Conservation (phyloP, 2,113 vertebrate genomes). For the Oncorhynchus masou region DNA sequence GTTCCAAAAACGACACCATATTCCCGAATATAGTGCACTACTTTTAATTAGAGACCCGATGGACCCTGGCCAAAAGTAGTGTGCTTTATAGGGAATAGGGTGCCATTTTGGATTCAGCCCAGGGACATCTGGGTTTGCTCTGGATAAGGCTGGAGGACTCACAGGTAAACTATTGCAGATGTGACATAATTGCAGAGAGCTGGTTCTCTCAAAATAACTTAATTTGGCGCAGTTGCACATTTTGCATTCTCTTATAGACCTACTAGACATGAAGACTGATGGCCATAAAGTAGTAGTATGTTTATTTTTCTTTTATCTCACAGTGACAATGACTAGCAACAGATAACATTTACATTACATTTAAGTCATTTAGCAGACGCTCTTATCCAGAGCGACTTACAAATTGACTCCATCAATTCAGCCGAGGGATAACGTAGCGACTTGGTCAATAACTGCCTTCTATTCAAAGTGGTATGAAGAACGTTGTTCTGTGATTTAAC, state of each 20-base stretch:
- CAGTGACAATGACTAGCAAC: slow-evolving; percentile 15
- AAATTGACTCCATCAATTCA: neutral
- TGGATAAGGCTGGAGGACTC: slow-evolving; percentile 54
- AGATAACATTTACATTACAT: too few relatives aligned
- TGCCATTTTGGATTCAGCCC: too few relatives aligned
- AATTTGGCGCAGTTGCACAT: slow-evolving; percentile 47
- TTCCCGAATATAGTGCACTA: too few relatives aligned
- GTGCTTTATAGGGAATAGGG: too few relatives aligned
- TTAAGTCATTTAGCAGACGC: too few relatives aligned
- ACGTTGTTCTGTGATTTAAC: too few relatives aligned
- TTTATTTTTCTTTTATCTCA: neutral
- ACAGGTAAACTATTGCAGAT: slow-evolving; percentile 73
- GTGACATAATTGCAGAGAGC: slow-evolving; percentile 61
- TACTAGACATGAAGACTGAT: slow-evolving; percentile 11
- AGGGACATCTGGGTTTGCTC: slow-evolving; percentile 67
- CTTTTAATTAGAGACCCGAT: too few relatives aligned
- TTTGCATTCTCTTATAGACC: slow-evolving; percentile 10
- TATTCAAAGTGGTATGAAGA: neutral
- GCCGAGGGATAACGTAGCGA: neutral
- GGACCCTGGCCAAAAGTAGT: too few relatives aligned
- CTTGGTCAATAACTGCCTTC: neutral
- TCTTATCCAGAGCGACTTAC: too few relatives aligned
- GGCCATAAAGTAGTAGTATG: neutral
- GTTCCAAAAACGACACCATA: too few relatives aligned
- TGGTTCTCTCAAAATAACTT: slow-evolving; percentile 59